phyloP scores from a whole-genome alignment of 1,140 invertebrate genomes.

The Cyclargus thomasi region DNA sequence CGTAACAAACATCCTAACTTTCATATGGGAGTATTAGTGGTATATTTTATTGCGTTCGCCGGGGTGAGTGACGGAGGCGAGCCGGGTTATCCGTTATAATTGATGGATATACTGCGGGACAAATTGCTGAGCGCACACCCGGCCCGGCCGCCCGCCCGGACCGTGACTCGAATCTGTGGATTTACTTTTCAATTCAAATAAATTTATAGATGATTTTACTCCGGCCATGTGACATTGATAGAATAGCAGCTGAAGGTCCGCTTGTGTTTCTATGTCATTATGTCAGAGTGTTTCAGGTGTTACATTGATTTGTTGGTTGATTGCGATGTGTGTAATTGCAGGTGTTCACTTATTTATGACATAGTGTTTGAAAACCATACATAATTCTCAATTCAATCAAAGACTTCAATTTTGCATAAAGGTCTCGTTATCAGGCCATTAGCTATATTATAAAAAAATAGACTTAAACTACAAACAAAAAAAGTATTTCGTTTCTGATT shows the following conservation, averaged over 20 bases:
- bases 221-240: not conserved
- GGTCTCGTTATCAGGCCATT: too few species aligned
- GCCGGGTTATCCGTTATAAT: slow-evolving; percentile 15
- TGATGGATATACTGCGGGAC: slow-evolving; percentile 14
- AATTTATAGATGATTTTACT: slow-evolving; percentile 15
- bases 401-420: too few species aligned
- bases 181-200: slow-evolving; percentile 16
- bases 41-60: slow-evolving; percentile 3
- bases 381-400: too few species aligned
- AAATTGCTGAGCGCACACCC: slow-evolving; percentile 14
- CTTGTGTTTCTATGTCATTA: too few species aligned
- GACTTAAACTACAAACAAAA: too few species aligned
- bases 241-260: not conserved
- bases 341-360: too few species aligned
- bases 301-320: too few species aligned
- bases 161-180: slow-evolving; percentile 13
- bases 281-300: too few species aligned
- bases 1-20: not conserved
- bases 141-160: not conserved
- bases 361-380: too few species aligned
- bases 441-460: too few species aligned
- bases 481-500: too few species aligned
- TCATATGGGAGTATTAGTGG: not conserved
- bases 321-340: too few species aligned
- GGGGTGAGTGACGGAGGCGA: slow-evolving; percentile 1